These are phyloP conservation scores for Ooceraea biroi DNA, from an alignment of 1,140 invertebrate species.

Conservation along the genomic window DNA sequence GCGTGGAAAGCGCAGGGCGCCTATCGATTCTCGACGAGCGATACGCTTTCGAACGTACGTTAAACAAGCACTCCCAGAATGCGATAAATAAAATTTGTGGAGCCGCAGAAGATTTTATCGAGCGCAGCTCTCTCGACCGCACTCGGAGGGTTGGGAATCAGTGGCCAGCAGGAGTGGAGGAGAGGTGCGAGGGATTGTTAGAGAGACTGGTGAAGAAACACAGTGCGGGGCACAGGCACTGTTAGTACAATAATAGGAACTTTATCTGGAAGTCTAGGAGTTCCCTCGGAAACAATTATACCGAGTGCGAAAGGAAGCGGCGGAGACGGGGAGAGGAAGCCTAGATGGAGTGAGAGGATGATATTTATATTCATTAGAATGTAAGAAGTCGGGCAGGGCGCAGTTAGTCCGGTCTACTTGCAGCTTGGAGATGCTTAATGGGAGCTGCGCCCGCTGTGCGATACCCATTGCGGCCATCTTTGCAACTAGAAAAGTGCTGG, in stretches of 20 bases:
- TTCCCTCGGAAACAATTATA: conserved; percentile 77
- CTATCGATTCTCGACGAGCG: conserved; percentile 48
- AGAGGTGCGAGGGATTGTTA: conserved; percentile 17
- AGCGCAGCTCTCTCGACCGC: conserved; percentile 37
- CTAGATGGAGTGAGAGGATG: conserved; percentile 31
- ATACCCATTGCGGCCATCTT: conserved; percentile 60
- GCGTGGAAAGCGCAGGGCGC: conserved; percentile 30
- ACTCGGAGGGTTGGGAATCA: neutral
- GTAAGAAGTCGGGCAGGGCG: conserved; percentile 71
- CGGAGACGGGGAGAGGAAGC: neutral
- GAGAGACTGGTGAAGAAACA: neutral
- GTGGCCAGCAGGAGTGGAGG: neutral
- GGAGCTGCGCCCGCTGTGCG: conserved; percentile 64
- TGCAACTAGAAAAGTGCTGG: conserved; percentile 40
- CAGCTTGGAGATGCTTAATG: conserved; percentile 74
- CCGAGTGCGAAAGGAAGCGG: neutral
- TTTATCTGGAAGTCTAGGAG: conserved; percentile 74
- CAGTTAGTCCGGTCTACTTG: conserved; percentile 65
- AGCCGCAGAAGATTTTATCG: conserved; percentile 70
- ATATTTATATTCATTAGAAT: conserved; percentile 80
- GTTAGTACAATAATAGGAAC: conserved; percentile 77
- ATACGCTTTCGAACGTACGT: conserved; percentile 44
- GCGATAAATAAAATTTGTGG: conserved; percentile 60
- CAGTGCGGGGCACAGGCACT: neutral
- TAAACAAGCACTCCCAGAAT: conserved; percentile 52